Evolutionary conservation across 2,797 vertebrate species (phyloP).

Genomic region (Petrocephalus sullivani): DNA sequence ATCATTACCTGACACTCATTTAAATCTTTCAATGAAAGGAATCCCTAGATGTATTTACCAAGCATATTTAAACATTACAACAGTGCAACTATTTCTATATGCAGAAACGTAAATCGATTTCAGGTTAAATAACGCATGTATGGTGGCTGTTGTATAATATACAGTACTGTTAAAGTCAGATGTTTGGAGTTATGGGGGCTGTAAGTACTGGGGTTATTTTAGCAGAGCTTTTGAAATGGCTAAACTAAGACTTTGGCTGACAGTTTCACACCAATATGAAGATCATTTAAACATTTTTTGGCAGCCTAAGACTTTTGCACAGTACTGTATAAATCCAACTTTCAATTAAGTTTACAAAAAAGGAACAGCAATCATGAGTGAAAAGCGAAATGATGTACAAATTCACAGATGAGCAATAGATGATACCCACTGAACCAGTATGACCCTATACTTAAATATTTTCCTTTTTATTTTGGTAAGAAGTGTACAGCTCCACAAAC

Average conservation of each 20-base stretch:
- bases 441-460: background rate
- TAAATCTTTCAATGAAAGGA: background rate
- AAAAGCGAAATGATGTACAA: background rate
- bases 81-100: background rate
- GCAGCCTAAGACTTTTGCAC: no score
- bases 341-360: background rate
- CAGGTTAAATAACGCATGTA: background rate
- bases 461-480: background rate
- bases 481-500: background rate
- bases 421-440: background rate
- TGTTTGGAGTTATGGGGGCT: no score
- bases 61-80: background rate
- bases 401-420: background rate
- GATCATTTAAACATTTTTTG: no score
- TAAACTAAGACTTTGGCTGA: no score
- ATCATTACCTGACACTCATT: background rate
- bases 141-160: background rate
- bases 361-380: no score
- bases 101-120: background rate
- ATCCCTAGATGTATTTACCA: background rate
- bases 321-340: background rate
- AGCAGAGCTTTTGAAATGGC: no score
- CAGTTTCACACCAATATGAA: no score
- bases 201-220: no score
- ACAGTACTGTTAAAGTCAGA: no score